Conservation (phyloP, 2,113 vertebrate species). For the Illadopsis cleaveri region DNA sequence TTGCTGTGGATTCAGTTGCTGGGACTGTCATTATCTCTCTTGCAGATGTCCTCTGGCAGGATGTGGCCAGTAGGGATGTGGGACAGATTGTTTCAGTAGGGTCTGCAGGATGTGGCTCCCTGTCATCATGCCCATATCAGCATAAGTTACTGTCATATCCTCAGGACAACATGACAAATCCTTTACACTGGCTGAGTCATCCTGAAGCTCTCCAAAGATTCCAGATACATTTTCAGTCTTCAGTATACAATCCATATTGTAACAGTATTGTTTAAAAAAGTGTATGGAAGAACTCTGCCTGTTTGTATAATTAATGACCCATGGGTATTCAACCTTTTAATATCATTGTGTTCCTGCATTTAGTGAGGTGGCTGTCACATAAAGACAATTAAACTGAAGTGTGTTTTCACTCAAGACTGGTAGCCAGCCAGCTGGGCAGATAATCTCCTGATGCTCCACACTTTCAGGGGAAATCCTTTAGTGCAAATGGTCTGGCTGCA, state of each 20-base stretch:
- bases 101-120: neutral
- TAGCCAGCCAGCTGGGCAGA: neutral
- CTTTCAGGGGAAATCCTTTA: neutral
- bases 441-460: neutral
- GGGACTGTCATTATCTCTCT: neutral
- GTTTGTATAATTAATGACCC: neutral
- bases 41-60: neutral
- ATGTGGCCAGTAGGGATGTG: neutral
- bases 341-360: neutral
- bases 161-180: neutral
- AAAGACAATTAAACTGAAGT: neutral
- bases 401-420: neutral
- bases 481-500: neutral
- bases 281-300: neutral
- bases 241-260: neutral
- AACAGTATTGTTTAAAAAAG: neutral
- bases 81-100: neutral
- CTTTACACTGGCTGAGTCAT: slow-evolving; percentile 19
- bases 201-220: neutral
- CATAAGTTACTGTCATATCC: slow-evolving; percentile 43
- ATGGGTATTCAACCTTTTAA: neutral
- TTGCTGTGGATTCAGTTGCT: neutral
- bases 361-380: neutral
- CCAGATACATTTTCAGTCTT: neutral
- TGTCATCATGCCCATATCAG: neutral